phyloP scores from a whole-genome alignment of 2,888 invertebrate genomes.

The Hydroisotoma schaefferi region DNA sequence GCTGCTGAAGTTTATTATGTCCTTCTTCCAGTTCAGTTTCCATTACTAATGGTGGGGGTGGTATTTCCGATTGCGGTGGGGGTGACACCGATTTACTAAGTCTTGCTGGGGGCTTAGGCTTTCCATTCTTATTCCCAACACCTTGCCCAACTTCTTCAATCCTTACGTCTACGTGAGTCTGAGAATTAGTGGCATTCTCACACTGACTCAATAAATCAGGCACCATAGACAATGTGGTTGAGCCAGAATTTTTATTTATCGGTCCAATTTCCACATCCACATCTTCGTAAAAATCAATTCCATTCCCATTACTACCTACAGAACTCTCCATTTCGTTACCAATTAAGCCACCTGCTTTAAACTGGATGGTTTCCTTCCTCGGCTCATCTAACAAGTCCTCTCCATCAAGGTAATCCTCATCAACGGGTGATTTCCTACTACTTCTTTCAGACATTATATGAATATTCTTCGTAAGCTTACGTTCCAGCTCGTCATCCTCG shows the following conservation, averaged over 20 bases:
- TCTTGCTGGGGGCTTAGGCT: constrained; percentile 1
- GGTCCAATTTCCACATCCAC: constrained; percentile 39
- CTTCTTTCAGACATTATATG: neutral
- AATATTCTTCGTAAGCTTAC: constrained; percentile 4
- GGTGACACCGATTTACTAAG: constrained; percentile 1
- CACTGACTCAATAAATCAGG: constrained; percentile 48
- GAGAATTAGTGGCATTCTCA: constrained; percentile 35
- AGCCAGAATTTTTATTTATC: constrained; percentile 23
- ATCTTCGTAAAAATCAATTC: constrained; percentile 41
- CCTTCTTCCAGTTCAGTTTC: constrained; percentile 17
- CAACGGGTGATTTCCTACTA: constrained; percentile 3
- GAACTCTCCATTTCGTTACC: too few species aligned
- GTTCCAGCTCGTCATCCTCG: constrained; percentile 13
- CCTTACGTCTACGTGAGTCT: constrained; percentile 44
- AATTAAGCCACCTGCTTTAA: neutral
- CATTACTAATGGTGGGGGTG: constrained; percentile 2
- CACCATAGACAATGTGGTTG: constrained; percentile 44
- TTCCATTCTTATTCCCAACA: constrained; percentile 13
- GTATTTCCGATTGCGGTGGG: constrained; percentile 4
- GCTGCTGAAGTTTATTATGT: constrained; percentile 38
- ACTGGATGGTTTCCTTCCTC: constrained; percentile 1
- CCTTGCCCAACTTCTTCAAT: constrained; percentile 31
- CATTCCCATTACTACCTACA: constrained; percentile 19
- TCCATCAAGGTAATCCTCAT: constrained; percentile 3
- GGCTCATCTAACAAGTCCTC: neutral